Percentiles rank a stretch among this genome's conserved stretches.
These are phyloP conservation scores for Axea sp. DNA, from an alignment of 2,888 invertebrate species.

Conservation along the genomic window DNA sequence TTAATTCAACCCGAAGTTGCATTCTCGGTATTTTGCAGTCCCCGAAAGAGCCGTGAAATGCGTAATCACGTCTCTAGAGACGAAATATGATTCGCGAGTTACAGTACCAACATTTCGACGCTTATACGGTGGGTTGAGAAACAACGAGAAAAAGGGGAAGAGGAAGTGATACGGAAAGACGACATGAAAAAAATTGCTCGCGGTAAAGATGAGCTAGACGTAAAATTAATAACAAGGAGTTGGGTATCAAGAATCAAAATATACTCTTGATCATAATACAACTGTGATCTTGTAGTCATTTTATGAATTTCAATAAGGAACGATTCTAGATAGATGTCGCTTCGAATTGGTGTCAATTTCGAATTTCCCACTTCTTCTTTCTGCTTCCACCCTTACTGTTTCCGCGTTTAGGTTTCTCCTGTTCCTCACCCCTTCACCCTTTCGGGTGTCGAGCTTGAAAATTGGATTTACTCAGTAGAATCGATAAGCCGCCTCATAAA, in stretches of 20 bases:
- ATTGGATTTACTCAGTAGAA: conserved; percentile 75
- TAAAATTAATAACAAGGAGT: too few species aligned
- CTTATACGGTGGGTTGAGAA: conserved; percentile 9
- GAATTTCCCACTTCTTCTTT: conserved; percentile 19
- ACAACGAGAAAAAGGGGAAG: conserved; percentile 18
- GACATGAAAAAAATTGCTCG: too few species aligned
- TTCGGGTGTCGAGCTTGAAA: conserved; percentile 71
- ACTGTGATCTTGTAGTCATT: conserved; percentile 38
- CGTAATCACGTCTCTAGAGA: conserved; percentile 59
- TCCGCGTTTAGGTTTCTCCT: conserved; percentile 10
- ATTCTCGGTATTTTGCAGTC: conserved; percentile 46
- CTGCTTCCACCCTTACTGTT: neutral
- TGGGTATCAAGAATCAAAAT: too few species aligned
- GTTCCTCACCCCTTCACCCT: conserved; percentile 16
- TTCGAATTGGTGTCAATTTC: conserved; percentile 52
- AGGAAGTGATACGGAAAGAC: neutral
- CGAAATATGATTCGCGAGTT: conserved; percentile 58
- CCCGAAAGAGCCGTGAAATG: conserved; percentile 57
- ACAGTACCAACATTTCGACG: conserved; percentile 33
- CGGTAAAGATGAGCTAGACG: too few species aligned
- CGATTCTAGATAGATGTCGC: conserved; percentile 9
- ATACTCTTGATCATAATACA: conserved; percentile 34
- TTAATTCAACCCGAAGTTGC: conserved; percentile 50
- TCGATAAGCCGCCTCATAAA: conserved; percentile 76
- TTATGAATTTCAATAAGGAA: conserved; percentile 58